phyloP scores from a whole-genome alignment of 1,140 invertebrate genomes.

The Lithobius niger region DNA sequence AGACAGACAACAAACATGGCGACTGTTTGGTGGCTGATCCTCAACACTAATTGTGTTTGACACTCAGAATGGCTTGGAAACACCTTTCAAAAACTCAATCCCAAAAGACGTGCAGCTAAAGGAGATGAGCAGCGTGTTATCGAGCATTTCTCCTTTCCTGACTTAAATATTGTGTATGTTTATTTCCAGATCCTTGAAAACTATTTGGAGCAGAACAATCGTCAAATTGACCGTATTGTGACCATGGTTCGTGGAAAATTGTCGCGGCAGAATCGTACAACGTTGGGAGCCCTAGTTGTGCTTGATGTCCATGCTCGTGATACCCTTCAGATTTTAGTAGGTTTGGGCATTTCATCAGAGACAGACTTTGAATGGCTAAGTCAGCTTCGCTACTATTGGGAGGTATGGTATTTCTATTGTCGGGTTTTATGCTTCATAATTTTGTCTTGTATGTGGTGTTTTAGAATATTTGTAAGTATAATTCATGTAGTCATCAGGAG shows the following conservation, averaged over 20 bases:
- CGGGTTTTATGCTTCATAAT: too few species aligned
- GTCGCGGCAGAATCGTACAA: slow-evolving; percentile 75
- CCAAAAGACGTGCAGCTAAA: too few species aligned
- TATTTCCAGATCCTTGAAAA: slow-evolving; percentile 32
- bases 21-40: too few species aligned
- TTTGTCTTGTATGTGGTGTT: too few species aligned
- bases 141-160: slow-evolving; percentile 22
- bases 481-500: too few species aligned
- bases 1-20: too few species aligned
- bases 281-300: slow-evolving; percentile 75
- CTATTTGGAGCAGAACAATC: slow-evolving; percentile 44
- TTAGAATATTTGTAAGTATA: too few species aligned
- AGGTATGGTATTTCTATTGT: too few species aligned
- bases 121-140: too few species aligned
- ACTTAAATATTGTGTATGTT: neutral
- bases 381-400: slow-evolving; percentile 88
- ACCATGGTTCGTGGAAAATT: slow-evolving; percentile 72
- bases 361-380: slow-evolving; percentile 87
- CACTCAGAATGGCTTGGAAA: too few species aligned
- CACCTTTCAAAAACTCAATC: too few species aligned
- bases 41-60: too few species aligned
- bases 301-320: slow-evolving; percentile 86
- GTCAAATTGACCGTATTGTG: slow-evolving; percentile 70
- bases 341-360: slow-evolving; percentile 34
- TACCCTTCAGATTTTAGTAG: slow-evolving; percentile 49